phyloP scores from a whole-genome alignment of 2,888 invertebrate species.

The Cephus pulcher region DNA sequence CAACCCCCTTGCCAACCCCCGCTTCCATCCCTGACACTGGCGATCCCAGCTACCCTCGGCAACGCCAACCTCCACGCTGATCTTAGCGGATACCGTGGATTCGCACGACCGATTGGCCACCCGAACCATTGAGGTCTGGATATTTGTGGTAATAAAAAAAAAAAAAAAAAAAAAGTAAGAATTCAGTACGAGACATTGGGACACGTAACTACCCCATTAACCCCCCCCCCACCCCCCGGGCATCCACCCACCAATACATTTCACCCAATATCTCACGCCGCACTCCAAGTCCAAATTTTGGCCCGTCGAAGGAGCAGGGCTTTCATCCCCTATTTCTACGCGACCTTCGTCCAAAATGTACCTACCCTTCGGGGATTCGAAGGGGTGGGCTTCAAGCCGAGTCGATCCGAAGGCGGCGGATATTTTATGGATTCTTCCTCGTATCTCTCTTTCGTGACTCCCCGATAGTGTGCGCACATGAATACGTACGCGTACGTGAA shows the following conservation, averaged over 20 bases:
- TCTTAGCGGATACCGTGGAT: background rate
- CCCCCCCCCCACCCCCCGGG: too few species aligned
- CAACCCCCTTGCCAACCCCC: constrained; percentile 19
- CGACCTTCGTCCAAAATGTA: constrained; percentile 6
- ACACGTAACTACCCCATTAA: background rate
- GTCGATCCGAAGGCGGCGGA: constrained; percentile 20
- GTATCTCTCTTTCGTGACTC: constrained; percentile 43
- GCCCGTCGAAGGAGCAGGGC: background rate
- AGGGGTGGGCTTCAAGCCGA: background rate
- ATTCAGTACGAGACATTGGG: background rate
- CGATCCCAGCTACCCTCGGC: constrained; percentile 13
- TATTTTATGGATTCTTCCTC: constrained; percentile 40
- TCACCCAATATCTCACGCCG: background rate
- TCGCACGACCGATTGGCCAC: background rate
- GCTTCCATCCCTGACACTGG: background rate
- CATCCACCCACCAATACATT: background rate
- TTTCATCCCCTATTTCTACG: background rate
- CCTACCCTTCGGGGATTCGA: background rate
- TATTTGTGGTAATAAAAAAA: background rate
- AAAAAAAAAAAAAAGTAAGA: background rate
- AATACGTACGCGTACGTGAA: constrained; percentile 21
- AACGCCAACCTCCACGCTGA: constrained; percentile 8
- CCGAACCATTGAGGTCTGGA: background rate
- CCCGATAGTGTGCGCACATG: constrained; percentile 12
- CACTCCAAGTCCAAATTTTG: background rate